phyloP scores from a whole-genome alignment of 2,888 invertebrate species.

The Drosophila rellima region DNA sequence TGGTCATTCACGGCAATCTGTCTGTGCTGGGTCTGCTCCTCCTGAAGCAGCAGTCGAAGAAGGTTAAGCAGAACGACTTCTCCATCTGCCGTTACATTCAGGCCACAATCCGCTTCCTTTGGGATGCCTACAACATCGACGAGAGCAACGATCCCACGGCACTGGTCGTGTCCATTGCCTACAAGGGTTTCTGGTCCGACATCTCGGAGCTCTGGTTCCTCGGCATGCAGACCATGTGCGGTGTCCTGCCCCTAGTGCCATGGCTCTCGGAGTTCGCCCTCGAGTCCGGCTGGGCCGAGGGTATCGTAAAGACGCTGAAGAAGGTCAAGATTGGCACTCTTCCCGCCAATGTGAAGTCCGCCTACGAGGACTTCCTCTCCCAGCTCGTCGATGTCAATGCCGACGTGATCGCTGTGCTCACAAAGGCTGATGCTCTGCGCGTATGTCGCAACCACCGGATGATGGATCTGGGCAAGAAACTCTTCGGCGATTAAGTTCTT shows the following conservation, averaged over 20 bases:
- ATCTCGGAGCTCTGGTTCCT: slow-evolving; percentile 96
- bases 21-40: slow-evolving; percentile 93
- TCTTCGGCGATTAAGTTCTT: slow-evolving; percentile 92
- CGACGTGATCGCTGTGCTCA: slow-evolving; percentile 90
- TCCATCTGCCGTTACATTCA: slow-evolving; percentile 95
- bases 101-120: slow-evolving; percentile 94
- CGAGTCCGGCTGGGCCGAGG: slow-evolving; percentile 97
- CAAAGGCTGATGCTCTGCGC: slow-evolving; percentile 92
- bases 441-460: slow-evolving; percentile 94
- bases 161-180: slow-evolving; percentile 93
- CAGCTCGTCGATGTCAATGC: slow-evolving; percentile 93
- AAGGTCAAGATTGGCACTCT: slow-evolving; percentile 94
- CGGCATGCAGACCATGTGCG: slow-evolving; percentile 96
- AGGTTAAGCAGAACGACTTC: slow-evolving; percentile 94
- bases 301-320: slow-evolving; percentile 92
- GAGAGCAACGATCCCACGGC: slow-evolving; percentile 94
- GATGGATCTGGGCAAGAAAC: slow-evolving; percentile 95
- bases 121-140: slow-evolving; percentile 96
- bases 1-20: slow-evolving; percentile 94
- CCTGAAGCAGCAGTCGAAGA: slow-evolving; percentile 93
- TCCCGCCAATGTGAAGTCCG: slow-evolving; percentile 93
- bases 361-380: slow-evolving; percentile 95
- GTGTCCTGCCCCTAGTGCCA: slow-evolving; percentile 92
- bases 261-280: slow-evolving; percentile 96
- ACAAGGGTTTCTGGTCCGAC: slow-evolving; percentile 95